These are phyloP conservation scores for Dromococcyx pavoninus DNA, from an alignment of 2,797 vertebrate species.

Conservation along the genomic window DNA sequence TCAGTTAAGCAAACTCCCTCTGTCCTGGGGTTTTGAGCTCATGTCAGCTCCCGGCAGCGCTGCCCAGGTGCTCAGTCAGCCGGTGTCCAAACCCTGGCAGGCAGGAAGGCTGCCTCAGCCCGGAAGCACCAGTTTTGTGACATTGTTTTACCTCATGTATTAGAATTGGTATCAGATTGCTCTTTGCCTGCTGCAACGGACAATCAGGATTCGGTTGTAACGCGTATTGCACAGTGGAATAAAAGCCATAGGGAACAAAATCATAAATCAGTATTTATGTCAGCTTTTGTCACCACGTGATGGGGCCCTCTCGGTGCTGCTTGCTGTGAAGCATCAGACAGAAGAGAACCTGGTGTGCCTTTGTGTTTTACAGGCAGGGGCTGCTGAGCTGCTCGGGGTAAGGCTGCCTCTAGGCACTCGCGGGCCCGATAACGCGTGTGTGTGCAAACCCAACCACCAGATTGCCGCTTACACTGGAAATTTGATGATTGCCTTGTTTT, in stretches of 20 bases:
- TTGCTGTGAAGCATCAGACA: background rate
- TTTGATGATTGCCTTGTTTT: conserved; percentile 34
- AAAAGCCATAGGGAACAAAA: background rate
- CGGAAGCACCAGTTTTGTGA: background rate
- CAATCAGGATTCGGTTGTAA: conserved; percentile 2
- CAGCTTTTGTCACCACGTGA: background rate
- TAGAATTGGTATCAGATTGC: conserved; percentile 48
- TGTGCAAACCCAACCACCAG: conserved; percentile 34
- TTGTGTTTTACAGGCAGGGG: background rate
- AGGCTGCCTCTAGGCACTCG: conserved; percentile 7
- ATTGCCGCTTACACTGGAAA: conserved; percentile 24
- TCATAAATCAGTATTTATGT: background rate
- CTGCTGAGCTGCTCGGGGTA: background rate
- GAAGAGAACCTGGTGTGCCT: background rate
- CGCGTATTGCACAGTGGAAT: background rate
- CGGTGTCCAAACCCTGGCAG: background rate
- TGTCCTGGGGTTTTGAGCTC: background rate
- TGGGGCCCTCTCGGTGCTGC: background rate
- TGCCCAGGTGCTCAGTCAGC: background rate
- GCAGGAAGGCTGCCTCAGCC: background rate
- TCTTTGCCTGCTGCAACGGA: conserved; percentile 12
- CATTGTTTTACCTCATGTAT: background rate
- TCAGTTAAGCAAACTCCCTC: background rate
- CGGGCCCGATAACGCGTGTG: background rate
- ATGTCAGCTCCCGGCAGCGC: background rate